phyloP scores from a whole-genome alignment of 1,140 invertebrate genomes.

The Leptopilina clavipes region DNA sequence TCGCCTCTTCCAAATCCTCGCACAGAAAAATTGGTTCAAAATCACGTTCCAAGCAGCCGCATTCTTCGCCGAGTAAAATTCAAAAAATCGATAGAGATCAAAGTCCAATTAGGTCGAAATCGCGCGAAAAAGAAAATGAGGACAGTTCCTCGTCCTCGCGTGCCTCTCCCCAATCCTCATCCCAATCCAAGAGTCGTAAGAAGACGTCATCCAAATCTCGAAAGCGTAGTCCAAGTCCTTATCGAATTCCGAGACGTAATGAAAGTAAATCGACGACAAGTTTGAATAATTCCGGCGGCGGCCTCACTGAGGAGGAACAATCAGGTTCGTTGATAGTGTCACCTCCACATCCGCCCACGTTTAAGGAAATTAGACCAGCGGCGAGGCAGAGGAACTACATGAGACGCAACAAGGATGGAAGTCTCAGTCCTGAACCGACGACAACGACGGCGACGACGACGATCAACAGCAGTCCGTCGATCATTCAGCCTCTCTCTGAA shows the following conservation, averaged over 20 bases:
- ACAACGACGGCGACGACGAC: conserved; percentile 43
- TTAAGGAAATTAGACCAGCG: conserved; percentile 78
- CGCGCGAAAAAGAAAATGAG: conserved; percentile 64
- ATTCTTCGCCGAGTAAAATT: conserved; percentile 61
- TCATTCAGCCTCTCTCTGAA: conserved; percentile 48
- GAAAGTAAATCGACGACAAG: conserved; percentile 58
- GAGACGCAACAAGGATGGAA: conserved; percentile 77
- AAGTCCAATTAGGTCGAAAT: conserved; percentile 67
- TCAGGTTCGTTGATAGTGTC: conserved; percentile 71
- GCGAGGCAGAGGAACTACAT: conserved; percentile 80
- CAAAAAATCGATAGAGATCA: conserved; percentile 62
- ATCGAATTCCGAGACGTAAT: conserved; percentile 70
- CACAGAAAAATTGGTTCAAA: conserved; percentile 67
- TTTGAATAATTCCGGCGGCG: conserved; percentile 59
- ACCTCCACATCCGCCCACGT: conserved; percentile 73
- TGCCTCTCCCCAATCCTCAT: conserved; percentile 60
- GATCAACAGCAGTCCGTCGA: conserved; percentile 36
- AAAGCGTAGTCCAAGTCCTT: conserved; percentile 69
- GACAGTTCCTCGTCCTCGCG: conserved; percentile 56
- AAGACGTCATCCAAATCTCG: conserved; percentile 63
- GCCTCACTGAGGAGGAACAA: conserved; percentile 72
- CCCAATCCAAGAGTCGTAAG: conserved; percentile 66
- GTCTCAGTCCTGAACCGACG: conserved; percentile 71
- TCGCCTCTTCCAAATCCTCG: conserved; percentile 65
- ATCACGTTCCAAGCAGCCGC: conserved; percentile 66